Evolutionary conservation across 2,888 invertebrate genomes (phyloP).

Genomic region (Diachrysia chrysitis): DNA sequence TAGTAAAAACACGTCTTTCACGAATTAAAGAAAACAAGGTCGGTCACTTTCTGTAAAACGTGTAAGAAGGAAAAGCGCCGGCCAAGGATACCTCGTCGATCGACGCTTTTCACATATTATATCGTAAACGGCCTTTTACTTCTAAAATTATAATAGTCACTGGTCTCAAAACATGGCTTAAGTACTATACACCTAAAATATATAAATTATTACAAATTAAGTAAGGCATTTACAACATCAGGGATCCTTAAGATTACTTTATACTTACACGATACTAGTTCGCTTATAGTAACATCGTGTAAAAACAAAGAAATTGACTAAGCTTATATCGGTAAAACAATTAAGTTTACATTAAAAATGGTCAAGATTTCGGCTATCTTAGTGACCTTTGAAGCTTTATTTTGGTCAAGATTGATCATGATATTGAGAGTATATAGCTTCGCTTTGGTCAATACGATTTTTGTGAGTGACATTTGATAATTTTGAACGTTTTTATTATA

Average conservation of each 20-base stretch:
- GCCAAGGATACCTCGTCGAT: slow-evolving; percentile 80
- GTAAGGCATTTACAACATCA: slow-evolving; percentile 89
- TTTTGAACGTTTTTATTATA: slow-evolving; percentile 82
- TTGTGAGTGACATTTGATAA: slow-evolving; percentile 74
- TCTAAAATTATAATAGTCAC: slow-evolving; percentile 89
- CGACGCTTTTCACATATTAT: slow-evolving; percentile 78
- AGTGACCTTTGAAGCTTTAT: slow-evolving; percentile 81
- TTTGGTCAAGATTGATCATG: slow-evolving; percentile 54
- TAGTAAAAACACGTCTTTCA: slow-evolving; percentile 75
- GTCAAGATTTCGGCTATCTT: slow-evolving; percentile 89
- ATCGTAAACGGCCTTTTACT: slow-evolving; percentile 80
- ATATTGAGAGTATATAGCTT: slow-evolving; percentile 69
- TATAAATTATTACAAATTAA: slow-evolving; percentile 90
- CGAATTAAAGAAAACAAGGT: slow-evolving; percentile 86
- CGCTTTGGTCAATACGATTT: slow-evolving; percentile 79
- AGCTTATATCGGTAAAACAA: slow-evolving; percentile 88
- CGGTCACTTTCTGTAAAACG: slow-evolving; percentile 85
- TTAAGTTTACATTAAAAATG: slow-evolving; percentile 86
- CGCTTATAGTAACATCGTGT: slow-evolving; percentile 82
- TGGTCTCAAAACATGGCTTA: slow-evolving; percentile 89
- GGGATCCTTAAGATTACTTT: slow-evolving; percentile 86
- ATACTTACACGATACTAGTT: slow-evolving; percentile 86
- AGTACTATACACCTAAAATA: slow-evolving; percentile 90
- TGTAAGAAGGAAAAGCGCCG: slow-evolving; percentile 78
- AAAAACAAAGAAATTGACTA: slow-evolving; percentile 87